Percentiles rank a stretch among this genome's conserved stretches.
phyloP scores from a whole-genome alignment of 2,888 invertebrate species.

The Protonemura montana region DNA sequence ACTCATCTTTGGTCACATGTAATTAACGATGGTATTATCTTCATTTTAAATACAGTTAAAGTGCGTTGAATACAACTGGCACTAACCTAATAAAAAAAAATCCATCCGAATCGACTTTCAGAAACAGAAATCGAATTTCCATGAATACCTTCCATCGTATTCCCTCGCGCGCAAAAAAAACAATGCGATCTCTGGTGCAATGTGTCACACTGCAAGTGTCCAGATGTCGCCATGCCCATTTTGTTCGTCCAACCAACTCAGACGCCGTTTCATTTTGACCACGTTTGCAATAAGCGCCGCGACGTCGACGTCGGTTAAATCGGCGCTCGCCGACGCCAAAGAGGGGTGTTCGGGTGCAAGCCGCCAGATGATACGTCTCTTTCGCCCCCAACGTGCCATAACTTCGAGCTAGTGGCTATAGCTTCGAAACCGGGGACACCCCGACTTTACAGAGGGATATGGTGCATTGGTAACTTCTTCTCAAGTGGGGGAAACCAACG shows the following conservation, averaged over 20 bases:
- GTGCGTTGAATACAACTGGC: too few species aligned
- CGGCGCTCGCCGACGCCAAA: neutral
- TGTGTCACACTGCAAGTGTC: neutral
- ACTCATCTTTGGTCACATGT: too few species aligned
- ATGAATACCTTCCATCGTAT: too few species aligned
- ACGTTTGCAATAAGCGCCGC: neutral
- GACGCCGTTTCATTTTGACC: neutral
- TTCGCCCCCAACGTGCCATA: neutral
- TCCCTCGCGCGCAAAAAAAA: neutral
- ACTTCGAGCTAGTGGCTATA: neutral
- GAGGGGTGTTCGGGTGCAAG: neutral
- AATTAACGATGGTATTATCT: too few species aligned
- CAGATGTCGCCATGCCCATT: neutral
- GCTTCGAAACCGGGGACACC: too few species aligned
- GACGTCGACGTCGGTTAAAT: neutral
- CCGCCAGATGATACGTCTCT: constrained; percentile 10
- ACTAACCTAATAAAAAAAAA: too few species aligned
- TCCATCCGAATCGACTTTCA: too few species aligned
- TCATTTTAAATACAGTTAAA: too few species aligned
- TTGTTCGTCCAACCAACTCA: neutral
- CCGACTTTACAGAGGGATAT: too few species aligned
- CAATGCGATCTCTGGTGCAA: neutral
- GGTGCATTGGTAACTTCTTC: too few species aligned
- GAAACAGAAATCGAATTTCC: too few species aligned
- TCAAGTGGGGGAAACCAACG: too few species aligned